These are phyloP conservation scores for Oxyruncus cristatus DNA, from an alignment of 2,113 vertebrate genomes.

Conservation along the genomic window DNA sequence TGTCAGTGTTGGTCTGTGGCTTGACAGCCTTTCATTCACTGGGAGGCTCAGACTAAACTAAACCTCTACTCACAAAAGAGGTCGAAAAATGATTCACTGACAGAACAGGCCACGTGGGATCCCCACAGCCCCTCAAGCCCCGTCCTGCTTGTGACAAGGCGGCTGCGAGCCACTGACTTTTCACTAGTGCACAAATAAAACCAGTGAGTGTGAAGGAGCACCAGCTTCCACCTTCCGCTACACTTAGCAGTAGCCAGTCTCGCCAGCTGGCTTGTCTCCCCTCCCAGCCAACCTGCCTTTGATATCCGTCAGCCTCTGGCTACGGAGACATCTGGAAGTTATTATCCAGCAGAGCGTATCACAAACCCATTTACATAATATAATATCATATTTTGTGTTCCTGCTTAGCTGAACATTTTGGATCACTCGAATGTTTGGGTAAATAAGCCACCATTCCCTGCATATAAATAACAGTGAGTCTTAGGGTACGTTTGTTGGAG, in stretches of 20 bases:
- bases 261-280: slow-evolving; percentile 72
- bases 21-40: background rate
- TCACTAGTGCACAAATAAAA: slow-evolving; percentile 38
- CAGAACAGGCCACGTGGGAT: background rate
- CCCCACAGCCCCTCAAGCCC: background rate
- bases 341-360: slow-evolving; percentile 77
- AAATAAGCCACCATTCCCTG: background rate
- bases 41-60: background rate
- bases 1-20: background rate
- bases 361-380: slow-evolving; percentile 75
- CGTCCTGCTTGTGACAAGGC: background rate
- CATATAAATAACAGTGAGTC: background rate
- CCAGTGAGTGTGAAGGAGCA: slow-evolving; percentile 78
- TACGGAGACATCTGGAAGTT: slow-evolving; percentile 81
- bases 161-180: background rate
- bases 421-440: slow-evolving; percentile 13
- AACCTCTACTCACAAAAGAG: background rate
- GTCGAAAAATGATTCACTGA: rapidly evolving
- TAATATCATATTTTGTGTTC: slow-evolving; percentile 74
- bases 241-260: slow-evolving; percentile 49
- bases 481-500: background rate
- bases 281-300: slow-evolving; percentile 73
- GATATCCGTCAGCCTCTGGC: slow-evolving; percentile 75
- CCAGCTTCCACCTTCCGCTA: slow-evolving; percentile 63
- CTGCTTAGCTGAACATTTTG: slow-evolving; percentile 59